Base-by-base conservation (phyloP, 2,113 vertebrate species). In the Phrynosoma blainvillii region DNA sequence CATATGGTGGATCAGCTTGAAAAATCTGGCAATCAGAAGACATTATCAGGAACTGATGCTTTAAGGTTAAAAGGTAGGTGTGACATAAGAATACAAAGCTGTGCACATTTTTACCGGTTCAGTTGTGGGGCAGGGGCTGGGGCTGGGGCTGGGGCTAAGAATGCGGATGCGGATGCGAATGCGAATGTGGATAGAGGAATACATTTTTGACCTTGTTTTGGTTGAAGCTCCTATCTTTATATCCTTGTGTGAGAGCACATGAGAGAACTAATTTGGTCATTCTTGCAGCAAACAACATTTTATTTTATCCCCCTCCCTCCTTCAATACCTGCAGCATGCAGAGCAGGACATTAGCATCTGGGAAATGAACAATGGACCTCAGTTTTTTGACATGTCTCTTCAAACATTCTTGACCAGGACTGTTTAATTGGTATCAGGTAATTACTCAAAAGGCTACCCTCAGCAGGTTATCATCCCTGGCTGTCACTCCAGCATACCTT, bases 371-470 rank as follows among this genome's bases (percentile, higher is more conserved):
- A 95, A 93, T 89, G 88, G 95, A 92, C 93, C 92, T 80, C 90
- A 92, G 90, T 91, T 84, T 95, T 95, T 90, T 95, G 90, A 93
- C 89, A 90, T 95, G 82, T 79, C 90, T 92, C 92, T 95, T 94
- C 93, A 91, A 90, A 90, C 84, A 89, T 92, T 93, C 83, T 91
- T 90, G 92, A 86, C 92, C 85, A 91, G 78, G 79, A 88, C 86
- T 92, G 92, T 94, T 96, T 96, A 96, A 96, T 94, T 96, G 94
- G 93, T 81, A 94, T 95, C 93, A 94, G 88, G 84, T 96, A 96
- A 96, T 96, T 95, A 94, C 92, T 96, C 88, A 90, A 92, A 95
- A 96, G 93, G 85, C 92, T 95, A 75, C 90, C 91, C 89, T 88
- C 89, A 95, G 84, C 88, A 84, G 90, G 91, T 92, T 94, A 91